Percentiles rank a stretch among this genome's conserved stretches.
Conservation (phyloP, 1,140 invertebrate species). For the Trypoxylus dichotomus region DNA sequence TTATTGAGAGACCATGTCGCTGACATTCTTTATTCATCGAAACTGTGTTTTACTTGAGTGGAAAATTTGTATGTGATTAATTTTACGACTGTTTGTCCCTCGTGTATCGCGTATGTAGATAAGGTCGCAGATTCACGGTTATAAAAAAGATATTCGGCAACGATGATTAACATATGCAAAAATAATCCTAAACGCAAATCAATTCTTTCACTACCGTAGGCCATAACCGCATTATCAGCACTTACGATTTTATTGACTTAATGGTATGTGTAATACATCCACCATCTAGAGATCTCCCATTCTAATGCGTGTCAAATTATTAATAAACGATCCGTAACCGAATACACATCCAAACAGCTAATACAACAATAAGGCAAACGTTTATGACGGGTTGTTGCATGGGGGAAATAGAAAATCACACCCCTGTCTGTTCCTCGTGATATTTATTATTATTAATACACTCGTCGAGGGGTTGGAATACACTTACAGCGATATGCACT, state of each 20-base stretch:
- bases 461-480: conserved; percentile 5
- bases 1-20: no score
- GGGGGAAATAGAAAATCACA: conserved; percentile 16
- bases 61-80: no score
- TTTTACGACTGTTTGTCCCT: no score
- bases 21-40: no score
- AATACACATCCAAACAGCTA: background rate
- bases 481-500: background rate
- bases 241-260: background rate
- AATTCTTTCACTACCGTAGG: background rate
- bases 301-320: background rate
- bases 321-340: conserved; percentile 19
- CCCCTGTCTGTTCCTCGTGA: conserved; percentile 6
- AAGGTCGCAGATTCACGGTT: no score
- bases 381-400: conserved; percentile 23
- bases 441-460: conserved; percentile 26
- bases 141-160: no score
- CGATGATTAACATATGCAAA: background rate
- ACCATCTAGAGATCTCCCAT: background rate
- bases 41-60: no score
- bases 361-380: background rate
- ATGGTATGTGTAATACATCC: background rate
- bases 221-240: background rate
- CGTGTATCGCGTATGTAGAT: no score
- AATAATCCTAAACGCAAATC: conserved; percentile 1